Conservation (phyloP, 2,113 vertebrate genomes). For the Atherinomorus stipes region DNA sequence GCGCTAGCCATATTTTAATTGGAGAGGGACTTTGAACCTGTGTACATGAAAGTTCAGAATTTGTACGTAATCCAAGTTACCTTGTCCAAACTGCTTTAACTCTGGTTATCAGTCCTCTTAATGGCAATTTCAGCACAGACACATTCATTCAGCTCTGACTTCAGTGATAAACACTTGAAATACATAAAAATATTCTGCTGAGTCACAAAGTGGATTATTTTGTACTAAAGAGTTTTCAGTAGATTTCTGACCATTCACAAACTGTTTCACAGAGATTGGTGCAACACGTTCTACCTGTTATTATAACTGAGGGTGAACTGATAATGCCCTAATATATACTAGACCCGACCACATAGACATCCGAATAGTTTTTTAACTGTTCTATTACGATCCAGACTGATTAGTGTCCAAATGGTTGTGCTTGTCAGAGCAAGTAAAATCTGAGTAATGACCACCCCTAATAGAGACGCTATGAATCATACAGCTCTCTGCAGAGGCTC, state of each 20-base stretch:
- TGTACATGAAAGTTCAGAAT: not conserved
- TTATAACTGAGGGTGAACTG: not conserved
- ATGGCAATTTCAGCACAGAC: not conserved
- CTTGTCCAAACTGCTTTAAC: not conserved
- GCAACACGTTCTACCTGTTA: not conserved
- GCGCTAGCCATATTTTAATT: too few relatives aligned
- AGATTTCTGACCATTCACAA: not conserved
- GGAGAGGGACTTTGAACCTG: not conserved
- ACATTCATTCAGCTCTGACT: not conserved
- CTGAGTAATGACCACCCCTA: not conserved
- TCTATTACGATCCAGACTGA: constrained; percentile 15
- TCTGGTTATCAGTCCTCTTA: not conserved
- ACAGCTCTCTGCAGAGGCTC: too few relatives aligned
- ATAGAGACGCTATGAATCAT: not conserved
- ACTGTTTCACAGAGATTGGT: not conserved
- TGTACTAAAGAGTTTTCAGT: too few relatives aligned
- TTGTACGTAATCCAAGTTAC: too few relatives aligned
- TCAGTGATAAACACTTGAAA: not conserved
- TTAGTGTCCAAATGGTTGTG: constrained; percentile 10
- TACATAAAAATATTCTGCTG: not conserved
- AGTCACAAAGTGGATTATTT: too few relatives aligned
- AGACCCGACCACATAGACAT: not conserved
- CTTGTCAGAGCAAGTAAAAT: constrained; percentile 2
- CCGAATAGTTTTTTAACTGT: constrained; percentile 17
- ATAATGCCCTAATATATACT: not conserved